phyloP scores from a whole-genome alignment of 2,888 invertebrate genomes.

The Encarsia formosa region DNA sequence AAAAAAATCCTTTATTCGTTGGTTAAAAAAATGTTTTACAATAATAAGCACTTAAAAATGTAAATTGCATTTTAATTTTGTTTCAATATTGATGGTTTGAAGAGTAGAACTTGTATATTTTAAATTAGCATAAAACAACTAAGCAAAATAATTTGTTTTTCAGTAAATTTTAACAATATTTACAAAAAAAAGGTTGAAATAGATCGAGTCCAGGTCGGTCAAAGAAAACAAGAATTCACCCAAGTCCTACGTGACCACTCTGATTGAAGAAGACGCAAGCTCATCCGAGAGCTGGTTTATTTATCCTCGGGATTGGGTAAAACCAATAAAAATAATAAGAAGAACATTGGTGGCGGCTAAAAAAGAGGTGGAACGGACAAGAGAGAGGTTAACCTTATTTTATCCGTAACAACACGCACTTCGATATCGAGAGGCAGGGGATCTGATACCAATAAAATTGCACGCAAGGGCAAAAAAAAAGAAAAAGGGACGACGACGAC shows the following conservation, averaged over 20 bases:
- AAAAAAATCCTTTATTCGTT: no score
- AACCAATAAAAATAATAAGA: slow-evolving; percentile 17
- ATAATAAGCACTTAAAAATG: no score
- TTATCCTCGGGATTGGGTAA: neutral
- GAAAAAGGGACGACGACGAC: neutral
- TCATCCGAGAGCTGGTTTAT: slow-evolving; percentile 3
- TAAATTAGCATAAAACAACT: no score
- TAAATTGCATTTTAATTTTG: no score
- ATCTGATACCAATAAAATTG: slow-evolving; percentile 24
- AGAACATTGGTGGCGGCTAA: neutral
- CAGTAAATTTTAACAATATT: no score
- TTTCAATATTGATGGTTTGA: no score
- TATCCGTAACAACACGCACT: neutral
- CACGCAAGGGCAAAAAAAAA: slow-evolving; percentile 1
- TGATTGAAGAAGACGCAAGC: slow-evolving; percentile 3
- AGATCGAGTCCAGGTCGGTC: no score
- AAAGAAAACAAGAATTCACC: neutral
- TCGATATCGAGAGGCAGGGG: slow-evolving; percentile 8
- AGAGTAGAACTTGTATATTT: no score
- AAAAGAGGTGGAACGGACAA: neutral
- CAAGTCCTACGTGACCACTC: neutral
- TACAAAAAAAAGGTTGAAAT: no score
- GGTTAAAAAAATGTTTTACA: no score
- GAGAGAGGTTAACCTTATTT: neutral
- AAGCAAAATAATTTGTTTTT: no score